Evolutionary conservation across 2,113 vertebrate species (phyloP).

Genomic region (Gracilinanus agilis): DNA sequence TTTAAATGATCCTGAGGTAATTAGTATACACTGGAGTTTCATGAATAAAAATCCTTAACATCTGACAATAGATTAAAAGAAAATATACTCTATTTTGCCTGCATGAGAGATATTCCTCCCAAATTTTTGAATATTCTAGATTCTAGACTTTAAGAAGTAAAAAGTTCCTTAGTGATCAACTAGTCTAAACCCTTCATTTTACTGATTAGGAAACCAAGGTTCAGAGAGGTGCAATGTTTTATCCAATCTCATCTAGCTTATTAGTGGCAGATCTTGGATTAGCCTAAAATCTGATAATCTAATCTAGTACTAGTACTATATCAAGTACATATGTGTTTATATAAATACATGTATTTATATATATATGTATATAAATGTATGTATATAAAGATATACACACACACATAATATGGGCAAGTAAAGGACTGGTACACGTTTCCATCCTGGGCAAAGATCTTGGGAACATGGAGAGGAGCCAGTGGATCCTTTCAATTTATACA

Average conservation of each 20-base stretch:
- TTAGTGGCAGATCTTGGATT: not conserved
- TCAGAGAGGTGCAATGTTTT: not conserved
- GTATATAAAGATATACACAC: not conserved
- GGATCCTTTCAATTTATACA: too few relatives aligned
- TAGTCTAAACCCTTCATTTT: not conserved
- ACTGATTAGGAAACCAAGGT: not conserved
- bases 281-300: not conserved
- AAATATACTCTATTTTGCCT: not conserved
- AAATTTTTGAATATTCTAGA: not conserved
- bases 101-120: not conserved
- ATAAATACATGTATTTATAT: too few relatives aligned
- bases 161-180: not conserved
- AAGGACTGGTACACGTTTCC: too few relatives aligned
- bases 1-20: not conserved
- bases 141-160: not conserved
- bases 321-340: not conserved
- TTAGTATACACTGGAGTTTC: not conserved
- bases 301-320: not conserved
- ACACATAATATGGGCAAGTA: too few relatives aligned
- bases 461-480: too few relatives aligned
- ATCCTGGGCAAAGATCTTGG: too few relatives aligned
- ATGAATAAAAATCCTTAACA: not conserved
- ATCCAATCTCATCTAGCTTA: not conserved
- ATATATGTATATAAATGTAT: not conserved
- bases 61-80: not conserved